phyloP scores from a whole-genome alignment of 1,140 invertebrate species.

The Cotesia chilonis region DNA sequence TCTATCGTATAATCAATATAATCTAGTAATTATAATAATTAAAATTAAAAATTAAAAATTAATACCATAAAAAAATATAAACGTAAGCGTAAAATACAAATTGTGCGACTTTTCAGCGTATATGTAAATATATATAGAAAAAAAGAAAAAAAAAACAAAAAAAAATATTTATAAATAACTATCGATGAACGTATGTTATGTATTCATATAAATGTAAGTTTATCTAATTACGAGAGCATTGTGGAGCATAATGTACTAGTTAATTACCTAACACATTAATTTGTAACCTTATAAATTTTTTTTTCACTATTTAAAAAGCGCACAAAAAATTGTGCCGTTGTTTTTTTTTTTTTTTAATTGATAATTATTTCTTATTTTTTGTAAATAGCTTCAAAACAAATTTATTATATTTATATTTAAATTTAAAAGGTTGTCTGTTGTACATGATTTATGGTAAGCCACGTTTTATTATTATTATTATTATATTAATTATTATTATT shows the following conservation, averaged over 20 bases:
- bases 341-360: conserved; percentile 43
- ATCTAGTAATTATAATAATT: conserved; percentile 8
- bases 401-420: conserved; percentile 50
- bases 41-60: conserved; percentile 4
- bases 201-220: conserved; percentile 25
- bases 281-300: not conserved
- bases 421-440: conserved; percentile 54
- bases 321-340: conserved; percentile 42
- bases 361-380: conserved; percentile 24
- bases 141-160: no score
- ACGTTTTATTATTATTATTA: conserved; percentile 47
- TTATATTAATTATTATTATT: conserved; percentile 52
- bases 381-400: conserved; percentile 42
- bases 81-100: not conserved
- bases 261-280: conserved; percentile 2
- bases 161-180: not conserved
- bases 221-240: conserved; percentile 10
- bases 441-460: not conserved
- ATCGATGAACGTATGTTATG: conserved; percentile 18
- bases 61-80: not conserved
- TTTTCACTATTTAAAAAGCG: conserved; percentile 27
- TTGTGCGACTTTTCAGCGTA: not conserved
- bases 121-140: not conserved
- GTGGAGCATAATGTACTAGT: conserved; percentile 3
- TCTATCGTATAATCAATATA: conserved; percentile 23